A percentile compares a stretch with the other conserved stretches of the same genome.
Evolutionary conservation across 2,113 vertebrate species (phyloP).

Genomic region (Chrysochloris asiatica): DNA sequence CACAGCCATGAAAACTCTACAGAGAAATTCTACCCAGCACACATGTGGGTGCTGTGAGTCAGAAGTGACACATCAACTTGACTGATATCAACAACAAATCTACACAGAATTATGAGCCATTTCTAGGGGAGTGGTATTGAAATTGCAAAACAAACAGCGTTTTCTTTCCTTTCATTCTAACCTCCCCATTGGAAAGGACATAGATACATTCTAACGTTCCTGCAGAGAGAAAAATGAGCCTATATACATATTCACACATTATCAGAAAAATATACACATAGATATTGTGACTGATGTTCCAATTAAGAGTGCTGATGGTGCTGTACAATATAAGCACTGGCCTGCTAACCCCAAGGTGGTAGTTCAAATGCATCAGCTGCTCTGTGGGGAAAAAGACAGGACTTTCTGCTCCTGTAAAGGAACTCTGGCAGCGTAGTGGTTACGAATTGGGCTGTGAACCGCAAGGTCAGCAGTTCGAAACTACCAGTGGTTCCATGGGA

Average conservation of each 20-base stretch:
- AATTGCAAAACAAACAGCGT: not conserved
- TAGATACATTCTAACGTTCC: not conserved
- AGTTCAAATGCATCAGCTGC: too few species aligned
- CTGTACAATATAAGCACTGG: too few species aligned
- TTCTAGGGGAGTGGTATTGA: not conserved
- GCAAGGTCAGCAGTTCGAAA: too few species aligned
- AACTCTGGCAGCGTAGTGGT: too few species aligned
- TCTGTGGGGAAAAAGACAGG: too few species aligned
- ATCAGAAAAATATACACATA: not conserved
- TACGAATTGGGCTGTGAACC: too few species aligned
- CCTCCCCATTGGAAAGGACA: not conserved
- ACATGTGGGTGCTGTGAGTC: not conserved
- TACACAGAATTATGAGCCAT: not conserved
- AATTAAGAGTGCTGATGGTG: too few species aligned
- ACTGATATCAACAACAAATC: not conserved
- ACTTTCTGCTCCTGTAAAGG: too few species aligned
- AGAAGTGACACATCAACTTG: not conserved
- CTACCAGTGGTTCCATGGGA: too few species aligned
- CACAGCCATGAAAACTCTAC: not conserved
- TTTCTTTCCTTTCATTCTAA: not conserved
- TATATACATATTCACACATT: not conserved
- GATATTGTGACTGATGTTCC: too few species aligned
- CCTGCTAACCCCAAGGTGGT: too few species aligned
- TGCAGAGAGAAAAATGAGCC: not conserved
- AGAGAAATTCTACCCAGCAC: not conserved